phyloP scores from a whole-genome alignment of 2,797 vertebrate genomes.

The Carapus acus region DNA sequence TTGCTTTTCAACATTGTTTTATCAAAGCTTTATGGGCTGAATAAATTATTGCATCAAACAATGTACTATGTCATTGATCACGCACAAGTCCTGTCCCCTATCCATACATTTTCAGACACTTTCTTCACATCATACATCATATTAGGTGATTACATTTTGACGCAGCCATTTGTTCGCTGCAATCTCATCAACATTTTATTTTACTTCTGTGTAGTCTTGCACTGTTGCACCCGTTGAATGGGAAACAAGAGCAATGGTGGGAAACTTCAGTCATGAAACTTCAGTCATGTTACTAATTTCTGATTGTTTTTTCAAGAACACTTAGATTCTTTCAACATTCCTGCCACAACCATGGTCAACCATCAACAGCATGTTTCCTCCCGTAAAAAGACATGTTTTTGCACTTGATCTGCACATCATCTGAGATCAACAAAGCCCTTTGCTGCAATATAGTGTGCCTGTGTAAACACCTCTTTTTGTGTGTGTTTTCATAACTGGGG shows the following conservation, averaged over 20 bases:
- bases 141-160: constrained; percentile 71
- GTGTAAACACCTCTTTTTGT: constrained; percentile 30
- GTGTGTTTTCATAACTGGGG: constrained; percentile 60
- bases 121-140: constrained; percentile 68
- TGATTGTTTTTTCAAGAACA: constrained; percentile 16
- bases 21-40: constrained; percentile 99
- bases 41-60: constrained; percentile 99
- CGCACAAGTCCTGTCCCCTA: constrained; percentile 81
- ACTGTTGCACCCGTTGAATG: no score
- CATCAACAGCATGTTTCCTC: no score
- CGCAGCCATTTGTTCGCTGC: constrained; percentile 69
- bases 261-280: no score
- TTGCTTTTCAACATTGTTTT: constrained; percentile 99
- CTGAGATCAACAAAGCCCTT: neutral
- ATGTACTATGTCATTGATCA: constrained; percentile 96
- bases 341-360: neutral
- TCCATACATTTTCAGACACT: constrained; percentile 75
- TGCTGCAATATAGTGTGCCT: neutral
- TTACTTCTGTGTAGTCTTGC: constrained; percentile 54
- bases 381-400: neutral
- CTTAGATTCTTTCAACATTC: neutral
- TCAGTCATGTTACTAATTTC: neutral
- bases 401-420: neutral
- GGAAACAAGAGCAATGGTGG: no score
- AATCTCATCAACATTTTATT: constrained; percentile 57